Base-by-base conservation (phyloP, 2,113 vertebrate genomes). In the Centrocercus urophasianus region DNA sequence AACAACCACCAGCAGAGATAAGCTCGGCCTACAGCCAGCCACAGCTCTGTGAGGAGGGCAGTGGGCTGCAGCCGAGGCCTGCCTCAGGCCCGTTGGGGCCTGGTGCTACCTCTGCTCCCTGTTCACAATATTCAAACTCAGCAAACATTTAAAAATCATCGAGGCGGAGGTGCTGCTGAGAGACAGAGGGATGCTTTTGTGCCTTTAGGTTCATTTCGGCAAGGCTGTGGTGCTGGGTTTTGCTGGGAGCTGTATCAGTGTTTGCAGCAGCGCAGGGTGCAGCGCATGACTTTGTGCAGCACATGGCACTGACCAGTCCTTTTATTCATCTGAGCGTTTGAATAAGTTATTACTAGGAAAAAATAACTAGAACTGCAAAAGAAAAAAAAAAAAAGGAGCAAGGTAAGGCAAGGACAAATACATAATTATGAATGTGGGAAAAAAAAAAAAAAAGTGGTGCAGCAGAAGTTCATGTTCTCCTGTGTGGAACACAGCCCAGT, bases 321-420 rank as follows among this genome's bases (percentile, higher is more conserved):
- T 92, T 95, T 96, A 87, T 93, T 91, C 86, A 66, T 86, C 64
- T 48, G 52, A 95, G 78, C 28, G 86, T 93, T 95, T 89, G 94
- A 95, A 96, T 81, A 64, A 87, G 38, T 59, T 86, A 47, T 81
- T 86, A 76, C 30, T 87, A 61, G 32, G 74, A 89, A 57, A 90
- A 77, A 94, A 36, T 88, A 93, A 76, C 43, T 87, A n/a, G 91
- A 90, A 38, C 78, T 95, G 88, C 90, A 89, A 95, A 93, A 91
- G 48, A 56, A 30, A 30, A 54, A 54, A 56, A 56, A 32, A 60
- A 34, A 86, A 93, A 77, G 50, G 88, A 83, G 32, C 61, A 95
- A 96, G 86, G 86, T 94, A 97, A 97, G 79, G 69, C 82, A 97
- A 97, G 93, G 96, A 96, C 95, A 98, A 97, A 95, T 89, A 66